Base-by-base conservation (phyloP, 2,797 vertebrate genomes). In the Etheostoma nigrum region DNA sequence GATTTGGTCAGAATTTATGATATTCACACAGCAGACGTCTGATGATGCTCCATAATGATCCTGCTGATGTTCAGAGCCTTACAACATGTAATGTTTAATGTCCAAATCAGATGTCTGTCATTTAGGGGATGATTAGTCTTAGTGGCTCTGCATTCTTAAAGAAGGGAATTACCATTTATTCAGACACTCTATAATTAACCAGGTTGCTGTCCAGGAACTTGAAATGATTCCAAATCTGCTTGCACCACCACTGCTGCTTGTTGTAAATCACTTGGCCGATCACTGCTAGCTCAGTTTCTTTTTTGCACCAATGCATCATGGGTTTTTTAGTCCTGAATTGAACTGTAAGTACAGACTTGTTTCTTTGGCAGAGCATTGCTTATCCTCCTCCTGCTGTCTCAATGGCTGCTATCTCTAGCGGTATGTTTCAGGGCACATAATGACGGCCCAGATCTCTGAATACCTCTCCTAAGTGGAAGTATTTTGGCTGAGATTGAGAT, bases 401-500 rank as follows among this genome's bases (percentile, higher is more conserved):
- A 45, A 42, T 55, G 49, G 61, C 61, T 72, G n/a, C 55, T 67
- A 27, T 72, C 63, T 71, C 64, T 60, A 57, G 49, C 57, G 67
- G 53, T 45, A 51, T 53, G 45, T 74, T 81, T 72, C 51, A 54
- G 54, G 42, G 36, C 54, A 73, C 74, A 78, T 72, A 83, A 82
- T 61, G 55, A 74, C 65, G 61, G 44, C 70, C 63, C 68, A 58
- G 42, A 63, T 53, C 74, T 78, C 68, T 67, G 78, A 80, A 82
- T 62, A 52, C 45, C 45, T 71, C 67, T 72, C 71, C 76, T 63
- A 15, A 48, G 66, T 78, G 78, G 59, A 76, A 78, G 47, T 27
- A 49, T 73, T 88, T 78, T 67, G 49, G 71, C 75, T 60, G 83
- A 78, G 74, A 57, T 67, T 82, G 66, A 81, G 74, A 73, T 83